A percentile compares a stretch with the other conserved stretches of the same genome.
Conservation (phyloP, 2,797 vertebrate species). For the Steatocranus sp. region DNA sequence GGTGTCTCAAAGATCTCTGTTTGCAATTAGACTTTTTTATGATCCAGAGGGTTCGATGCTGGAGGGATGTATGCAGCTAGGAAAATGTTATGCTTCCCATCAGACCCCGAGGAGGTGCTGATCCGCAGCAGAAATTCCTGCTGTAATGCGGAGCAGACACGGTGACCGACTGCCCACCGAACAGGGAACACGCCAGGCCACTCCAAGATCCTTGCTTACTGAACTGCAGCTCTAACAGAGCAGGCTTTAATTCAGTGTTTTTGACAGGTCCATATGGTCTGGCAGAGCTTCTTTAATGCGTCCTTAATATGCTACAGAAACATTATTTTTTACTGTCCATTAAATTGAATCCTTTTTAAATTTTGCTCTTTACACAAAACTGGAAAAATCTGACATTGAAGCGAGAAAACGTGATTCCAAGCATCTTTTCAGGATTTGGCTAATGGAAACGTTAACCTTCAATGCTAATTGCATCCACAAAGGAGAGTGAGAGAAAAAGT, state of each 20-base stretch:
- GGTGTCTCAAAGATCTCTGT: constrained; percentile 23
- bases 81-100: constrained; percentile 59
- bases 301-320: background rate
- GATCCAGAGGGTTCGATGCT: background rate
- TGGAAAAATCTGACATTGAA: background rate
- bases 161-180: constrained; percentile 8
- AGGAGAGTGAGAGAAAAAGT: background rate
- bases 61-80: constrained; percentile 17
- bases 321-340: background rate
- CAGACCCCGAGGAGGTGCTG: constrained; percentile 37
- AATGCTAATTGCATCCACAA: background rate
- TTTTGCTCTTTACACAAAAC: background rate
- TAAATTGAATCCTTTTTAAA: background rate
- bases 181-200: background rate
- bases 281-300: background rate
- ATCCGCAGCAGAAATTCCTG: constrained; percentile 19
- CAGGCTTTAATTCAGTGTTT: background rate
- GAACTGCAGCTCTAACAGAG: background rate
- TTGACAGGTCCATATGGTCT: constrained; percentile 14
- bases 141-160: constrained; percentile 40
- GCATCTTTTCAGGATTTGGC: background rate
- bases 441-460: background rate
- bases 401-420: background rate
- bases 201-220: background rate
- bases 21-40: constrained; percentile 43